phyloP scores from a whole-genome alignment of 2,797 vertebrate genomes.

The Enteromius radiatus region DNA sequence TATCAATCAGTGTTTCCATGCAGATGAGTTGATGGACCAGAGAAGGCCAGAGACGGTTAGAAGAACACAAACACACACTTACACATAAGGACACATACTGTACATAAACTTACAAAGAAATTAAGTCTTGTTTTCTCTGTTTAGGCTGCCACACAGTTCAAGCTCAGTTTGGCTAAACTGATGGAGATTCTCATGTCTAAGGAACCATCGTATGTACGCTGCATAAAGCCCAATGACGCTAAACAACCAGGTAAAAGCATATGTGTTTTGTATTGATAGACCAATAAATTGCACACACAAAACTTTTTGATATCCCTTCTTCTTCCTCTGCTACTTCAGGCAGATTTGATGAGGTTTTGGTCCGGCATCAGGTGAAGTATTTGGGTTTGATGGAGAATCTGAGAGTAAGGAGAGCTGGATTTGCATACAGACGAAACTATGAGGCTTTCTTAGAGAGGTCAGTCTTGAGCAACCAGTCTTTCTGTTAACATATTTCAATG shows the following conservation, averaged over 20 bases:
- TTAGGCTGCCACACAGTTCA: slow-evolving; percentile 95
- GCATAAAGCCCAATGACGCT: slow-evolving; percentile 95
- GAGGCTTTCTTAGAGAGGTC: slow-evolving; percentile 95
- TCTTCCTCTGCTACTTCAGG: slow-evolving; percentile 71
- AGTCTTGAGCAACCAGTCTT: slow-evolving; percentile 26
- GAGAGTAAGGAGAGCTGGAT: slow-evolving; percentile 93
- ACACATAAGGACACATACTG: background rate
- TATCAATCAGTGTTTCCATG: slow-evolving; percentile 88
- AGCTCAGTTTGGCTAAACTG: slow-evolving; percentile 91
- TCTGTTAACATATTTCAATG: background rate
- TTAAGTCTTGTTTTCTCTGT: background rate
- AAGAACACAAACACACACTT: background rate
- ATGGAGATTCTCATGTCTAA: slow-evolving; percentile 97
- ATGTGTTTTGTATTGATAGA: background rate
- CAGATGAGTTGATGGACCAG: slow-evolving; percentile 90
- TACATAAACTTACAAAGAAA: background rate
- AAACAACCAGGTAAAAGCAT: slow-evolving; percentile 87
- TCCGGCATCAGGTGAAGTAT: slow-evolving; percentile 97
- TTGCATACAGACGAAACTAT: slow-evolving; percentile 93
- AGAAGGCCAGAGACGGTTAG: slow-evolving; percentile 93
- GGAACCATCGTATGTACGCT: slow-evolving; percentile 95
- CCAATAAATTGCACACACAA: background rate
- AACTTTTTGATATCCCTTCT: background rate
- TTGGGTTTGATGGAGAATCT: slow-evolving; percentile 97
- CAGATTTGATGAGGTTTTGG: slow-evolving; percentile 93